Evolutionary conservation across 1,140 invertebrate species (phyloP), one percentile per base, ranked within the genome.

Genomic region (Orius insidiosus): DNA sequence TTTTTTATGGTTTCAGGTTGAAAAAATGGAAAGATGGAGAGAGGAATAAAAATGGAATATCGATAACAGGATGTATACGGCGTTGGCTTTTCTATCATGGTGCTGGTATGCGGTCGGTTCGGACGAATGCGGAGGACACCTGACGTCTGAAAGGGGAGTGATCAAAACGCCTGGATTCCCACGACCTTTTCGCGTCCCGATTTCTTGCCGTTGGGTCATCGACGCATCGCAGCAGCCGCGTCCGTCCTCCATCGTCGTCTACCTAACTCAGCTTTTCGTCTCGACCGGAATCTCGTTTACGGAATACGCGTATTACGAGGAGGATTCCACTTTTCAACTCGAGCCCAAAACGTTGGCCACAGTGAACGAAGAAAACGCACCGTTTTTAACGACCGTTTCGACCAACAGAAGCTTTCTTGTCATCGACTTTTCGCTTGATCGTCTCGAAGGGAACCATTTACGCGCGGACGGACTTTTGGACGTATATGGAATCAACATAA

Each of bases 401-500:
- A 78, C 80, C 31, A 68, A 70, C 54, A 74, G 76, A 36, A 78
- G 77, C 13, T 85, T 76, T 52, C 61, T 92, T 34, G 81, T 86
- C 11, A 70, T 92, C 15, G 77, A 82, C 37, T 75, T 94, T 54
- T 67, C 69, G 5, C 64, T 87, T 36, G 66, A 75, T 48, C 64
- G 76, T 14, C 65, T 85, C 43, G 80, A 84, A 53, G 85, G 85
- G 4, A 79, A 83, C 34, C 85, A 92, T 60, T 63, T 92, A 33
- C 66, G 88, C 1, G 84, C 85, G 35, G 75, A 85, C 53, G 72
- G 78, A 41, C 66, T 92, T 7, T 66, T 89, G 15, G 76, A 87
- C 51, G 84, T 88, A 2, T 89, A 80, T 58, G 88, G 87, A 5
- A 90, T 94, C 65, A 94, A 94, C 60, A 78, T 92, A 51, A 92